A percentile compares a stretch with the other conserved stretches of the same genome.
These are phyloP conservation scores for Uropetala carovei DNA, from an alignment of 2,888 invertebrate genomes.

Conservation along the genomic window DNA sequence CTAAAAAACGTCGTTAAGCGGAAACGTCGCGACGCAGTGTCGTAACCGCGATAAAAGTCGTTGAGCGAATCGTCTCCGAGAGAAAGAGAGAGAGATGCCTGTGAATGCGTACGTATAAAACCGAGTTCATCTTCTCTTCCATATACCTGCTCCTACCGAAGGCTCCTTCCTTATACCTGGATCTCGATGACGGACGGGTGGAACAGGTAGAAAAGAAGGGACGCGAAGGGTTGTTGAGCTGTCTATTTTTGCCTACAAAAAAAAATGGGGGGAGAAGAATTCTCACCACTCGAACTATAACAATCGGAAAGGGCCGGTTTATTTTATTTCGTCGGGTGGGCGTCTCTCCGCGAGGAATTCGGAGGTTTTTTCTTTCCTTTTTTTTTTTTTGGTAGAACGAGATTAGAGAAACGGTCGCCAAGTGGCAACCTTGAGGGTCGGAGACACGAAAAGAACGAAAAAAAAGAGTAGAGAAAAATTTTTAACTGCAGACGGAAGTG, in stretches of 20 bases:
- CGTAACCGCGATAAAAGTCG: too few species aligned
- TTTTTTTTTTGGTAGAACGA: too few species aligned
- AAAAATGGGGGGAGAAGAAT: not conserved
- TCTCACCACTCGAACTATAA: not conserved
- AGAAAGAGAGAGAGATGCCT: too few species aligned
- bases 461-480: too few species aligned
- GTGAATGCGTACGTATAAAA: too few species aligned
- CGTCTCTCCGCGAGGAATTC: not conserved
- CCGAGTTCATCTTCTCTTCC: too few species aligned
- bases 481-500: conserved; percentile 16
- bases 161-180: not conserved
- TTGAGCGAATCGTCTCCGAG: too few species aligned
- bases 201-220: conserved; percentile 17
- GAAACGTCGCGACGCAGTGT: too few species aligned
- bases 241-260: not conserved
- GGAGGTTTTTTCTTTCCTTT: too few species aligned
- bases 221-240: not conserved
- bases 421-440: not conserved
- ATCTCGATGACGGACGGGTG: not conserved
- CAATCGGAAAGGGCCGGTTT: conserved; percentile 2
- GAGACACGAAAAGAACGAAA: not conserved
- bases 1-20: too few species aligned
- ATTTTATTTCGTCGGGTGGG: not conserved
- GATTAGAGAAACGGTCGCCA: too few species aligned
- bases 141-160: too few species aligned